Evolutionary conservation across 2,888 invertebrate species (phyloP), one percentile per base, ranked within the genome.

Genomic region (Drymonia ruficornis): DNA sequence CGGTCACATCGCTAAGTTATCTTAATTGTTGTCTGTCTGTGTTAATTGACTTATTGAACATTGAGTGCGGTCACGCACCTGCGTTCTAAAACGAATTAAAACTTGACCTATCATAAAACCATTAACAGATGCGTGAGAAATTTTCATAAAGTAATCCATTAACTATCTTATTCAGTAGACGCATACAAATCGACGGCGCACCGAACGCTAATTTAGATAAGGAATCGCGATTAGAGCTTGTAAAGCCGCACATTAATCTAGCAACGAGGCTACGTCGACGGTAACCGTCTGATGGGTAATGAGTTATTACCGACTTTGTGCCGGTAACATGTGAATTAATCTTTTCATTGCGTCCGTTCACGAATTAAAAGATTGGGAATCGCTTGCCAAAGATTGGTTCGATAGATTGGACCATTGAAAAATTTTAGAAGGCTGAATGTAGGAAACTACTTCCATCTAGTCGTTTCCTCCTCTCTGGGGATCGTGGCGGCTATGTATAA

Each of bases 281-380:
- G 48, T 44, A 31, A 34, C 46, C 23, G 50, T 61, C 55, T 63
- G 66, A 64, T 67, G 61, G 58, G 63, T 59, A 57, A 56, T 76
- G 76, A 78, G 57, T 70, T 67, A 76, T 80, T 61, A 74, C 69
- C 8, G 46, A 53, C 66, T 65, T 70, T 76, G 70, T 74, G 62
- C 56, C 68, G 66, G 70, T 76, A 74, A 71, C 73, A 63, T 31
- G 54, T 60, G 56, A 54, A 80, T 80, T 76, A 75, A 76, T 78
- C 78, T 71, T 55, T 54, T 56, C 60, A 67, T 70, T 72, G 66
- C 66, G 60, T 68, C n/a, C 65, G 2, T 12, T 36, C n/a, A 36
- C 36, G 57, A 59, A 67, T 66, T 51, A 66, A 70, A 71, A 66
- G 62, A 40, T 52, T 11, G 15, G 40, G 46, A 38, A 40, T 44